Percentiles rank a stretch among this genome's conserved stretches.
These are phyloP conservation scores for Ladona fulva DNA, from an alignment of 1,140 invertebrate genomes.

Conservation along the genomic window DNA sequence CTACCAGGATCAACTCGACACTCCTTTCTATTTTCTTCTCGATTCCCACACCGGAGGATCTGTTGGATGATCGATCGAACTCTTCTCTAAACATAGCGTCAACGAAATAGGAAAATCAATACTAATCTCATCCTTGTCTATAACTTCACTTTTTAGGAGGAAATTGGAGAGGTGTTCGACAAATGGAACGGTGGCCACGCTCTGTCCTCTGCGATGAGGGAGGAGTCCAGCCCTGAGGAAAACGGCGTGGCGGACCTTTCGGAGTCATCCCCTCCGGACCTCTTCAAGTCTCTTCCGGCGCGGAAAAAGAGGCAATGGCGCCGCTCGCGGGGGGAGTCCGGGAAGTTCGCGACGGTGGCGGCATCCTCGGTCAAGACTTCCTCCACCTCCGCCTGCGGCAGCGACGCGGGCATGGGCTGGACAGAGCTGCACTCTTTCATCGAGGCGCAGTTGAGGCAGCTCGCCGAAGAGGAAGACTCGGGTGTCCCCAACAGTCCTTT, in stretches of 20 bases:
- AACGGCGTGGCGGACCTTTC: neutral
- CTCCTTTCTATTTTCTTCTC: too few species aligned
- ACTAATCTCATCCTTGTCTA: too few species aligned
- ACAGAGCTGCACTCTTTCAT: neutral
- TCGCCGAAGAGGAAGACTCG: neutral
- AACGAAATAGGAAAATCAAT: too few species aligned
- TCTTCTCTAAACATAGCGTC: too few species aligned
- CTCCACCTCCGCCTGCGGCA: neutral
- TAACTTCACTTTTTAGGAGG: neutral
- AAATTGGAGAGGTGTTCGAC: neutral
- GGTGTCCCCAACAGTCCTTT: neutral
- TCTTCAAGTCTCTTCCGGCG: neutral
- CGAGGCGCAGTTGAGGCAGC: neutral
- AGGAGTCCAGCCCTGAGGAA: neutral
- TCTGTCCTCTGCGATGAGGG: neutral
- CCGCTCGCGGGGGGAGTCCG: neutral
- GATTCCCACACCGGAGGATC: too few species aligned
- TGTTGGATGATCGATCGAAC: too few species aligned
- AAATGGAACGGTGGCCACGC: neutral
- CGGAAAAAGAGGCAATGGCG: neutral
- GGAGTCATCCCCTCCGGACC: neutral
- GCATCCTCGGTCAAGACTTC: neutral
- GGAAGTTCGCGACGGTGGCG: constrained; percentile 4
- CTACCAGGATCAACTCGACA: too few species aligned
- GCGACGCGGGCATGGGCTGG: neutral